These are phyloP conservation scores for Liasis olivaceus DNA, from an alignment of 2,797 vertebrate genomes.

Conservation along the genomic window DNA sequence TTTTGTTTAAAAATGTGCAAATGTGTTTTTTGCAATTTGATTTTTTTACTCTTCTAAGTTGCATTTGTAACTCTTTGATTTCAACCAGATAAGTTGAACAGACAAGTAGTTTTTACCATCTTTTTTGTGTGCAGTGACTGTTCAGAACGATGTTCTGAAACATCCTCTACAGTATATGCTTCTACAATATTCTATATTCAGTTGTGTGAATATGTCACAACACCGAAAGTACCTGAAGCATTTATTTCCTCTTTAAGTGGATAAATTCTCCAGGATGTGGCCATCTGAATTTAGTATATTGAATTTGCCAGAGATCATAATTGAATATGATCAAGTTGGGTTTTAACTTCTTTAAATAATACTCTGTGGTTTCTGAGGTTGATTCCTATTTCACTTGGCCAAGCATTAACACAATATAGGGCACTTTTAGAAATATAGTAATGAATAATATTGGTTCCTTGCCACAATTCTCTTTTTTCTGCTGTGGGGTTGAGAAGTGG, in stretches of 20 bases:
- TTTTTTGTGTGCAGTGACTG: not conserved
- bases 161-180: not conserved
- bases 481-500: not conserved
- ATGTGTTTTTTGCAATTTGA: not conserved
- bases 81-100: not conserved
- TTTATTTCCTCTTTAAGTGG: not conserved
- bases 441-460: not conserved
- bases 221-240: not conserved
- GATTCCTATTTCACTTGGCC: not conserved
- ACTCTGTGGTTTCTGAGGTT: not conserved
- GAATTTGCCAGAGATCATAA: not conserved
- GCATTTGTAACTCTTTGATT: not conserved
- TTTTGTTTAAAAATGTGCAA: not conserved
- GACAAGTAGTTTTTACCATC: not conserved
- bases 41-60: constrained; percentile 18
- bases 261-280: not conserved
- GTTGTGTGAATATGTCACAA: not conserved
- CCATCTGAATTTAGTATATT: not conserved
- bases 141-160: not conserved
- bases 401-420: constrained; percentile 13
- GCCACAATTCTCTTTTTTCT: not conserved
- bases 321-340: not conserved
- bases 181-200: not conserved
- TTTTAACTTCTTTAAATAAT: constrained; percentile 8
- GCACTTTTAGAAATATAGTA: constrained; percentile 20